Conservation (phyloP, 2,888 invertebrate genomes). For the Azorinus chamasolen region DNA sequence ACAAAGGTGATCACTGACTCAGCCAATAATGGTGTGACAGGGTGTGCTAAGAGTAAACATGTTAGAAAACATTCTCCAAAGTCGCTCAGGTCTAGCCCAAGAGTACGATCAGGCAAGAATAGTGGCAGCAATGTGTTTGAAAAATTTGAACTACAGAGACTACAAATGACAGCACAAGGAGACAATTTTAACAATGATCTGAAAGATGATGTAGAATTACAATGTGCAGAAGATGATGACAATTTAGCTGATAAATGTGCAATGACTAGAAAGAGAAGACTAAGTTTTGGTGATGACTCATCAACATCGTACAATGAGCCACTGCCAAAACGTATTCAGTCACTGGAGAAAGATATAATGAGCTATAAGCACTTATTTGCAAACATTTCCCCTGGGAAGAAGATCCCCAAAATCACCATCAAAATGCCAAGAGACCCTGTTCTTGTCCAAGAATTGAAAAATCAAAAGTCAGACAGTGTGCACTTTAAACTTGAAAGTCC, state of each 20-base stretch:
- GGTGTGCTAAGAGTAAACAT: too few relatives aligned
- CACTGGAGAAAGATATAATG: conserved; percentile 34
- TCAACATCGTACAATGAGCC: conserved; percentile 46
- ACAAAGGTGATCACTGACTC: too few relatives aligned
- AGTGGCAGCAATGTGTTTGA: conserved; percentile 58
- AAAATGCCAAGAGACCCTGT: conserved; percentile 73
- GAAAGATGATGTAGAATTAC: too few relatives aligned
- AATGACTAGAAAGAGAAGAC: conserved; percentile 42
- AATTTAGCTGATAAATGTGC: too few relatives aligned
- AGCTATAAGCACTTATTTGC: conserved; percentile 45
- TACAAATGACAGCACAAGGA: too few relatives aligned
- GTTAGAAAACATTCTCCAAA: conserved; percentile 4
- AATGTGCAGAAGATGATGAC: too few relatives aligned
- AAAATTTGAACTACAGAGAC: conserved; percentile 22
- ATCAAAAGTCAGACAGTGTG: conserved; percentile 60
- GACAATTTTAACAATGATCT: too few relatives aligned
- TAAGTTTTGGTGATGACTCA: conserved; percentile 46
- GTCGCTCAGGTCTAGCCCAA: not conserved
- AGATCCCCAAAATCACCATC: conserved; percentile 73
- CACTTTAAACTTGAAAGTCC: conserved; percentile 66
- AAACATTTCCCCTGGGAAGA: conserved; percentile 50
- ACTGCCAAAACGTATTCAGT: conserved; percentile 30
- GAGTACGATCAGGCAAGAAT: not conserved
- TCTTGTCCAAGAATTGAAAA: conserved; percentile 66
- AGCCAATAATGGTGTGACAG: too few relatives aligned